These are phyloP conservation scores for Boleophthalmus pectinirostris DNA, from an alignment of 2,113 vertebrate species.

Conservation along the genomic window DNA sequence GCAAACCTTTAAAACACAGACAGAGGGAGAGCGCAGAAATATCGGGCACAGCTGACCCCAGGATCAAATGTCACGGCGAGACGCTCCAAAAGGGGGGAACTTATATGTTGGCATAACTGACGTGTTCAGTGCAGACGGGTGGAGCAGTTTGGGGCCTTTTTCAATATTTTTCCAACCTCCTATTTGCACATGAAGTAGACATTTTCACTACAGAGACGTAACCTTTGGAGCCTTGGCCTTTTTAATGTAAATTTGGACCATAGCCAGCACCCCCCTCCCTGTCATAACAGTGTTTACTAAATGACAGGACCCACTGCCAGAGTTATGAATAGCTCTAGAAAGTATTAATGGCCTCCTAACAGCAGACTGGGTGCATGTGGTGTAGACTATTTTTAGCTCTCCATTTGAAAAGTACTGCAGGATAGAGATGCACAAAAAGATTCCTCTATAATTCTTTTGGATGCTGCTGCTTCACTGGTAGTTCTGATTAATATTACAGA, in stretches of 20 bases:
- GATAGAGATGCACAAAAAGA: slow-evolving; percentile 48
- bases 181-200: slow-evolving; percentile 12
- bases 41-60: slow-evolving; percentile 74
- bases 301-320: slow-evolving; percentile 59
- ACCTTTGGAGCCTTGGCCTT: slow-evolving; percentile 34
- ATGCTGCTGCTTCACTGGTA: slow-evolving; percentile 15
- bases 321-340: slow-evolving; percentile 67
- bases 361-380: slow-evolving; percentile 41
- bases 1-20: slow-evolving; percentile 62
- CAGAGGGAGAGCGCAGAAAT: slow-evolving; percentile 63
- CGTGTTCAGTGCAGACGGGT: slow-evolving; percentile 18
- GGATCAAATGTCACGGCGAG: slow-evolving; percentile 72
- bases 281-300: slow-evolving; percentile 69
- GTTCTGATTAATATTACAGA: neutral
- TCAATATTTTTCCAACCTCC: slow-evolving; percentile 33
- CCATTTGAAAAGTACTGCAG: slow-evolving; percentile 37
- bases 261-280: slow-evolving; percentile 20
- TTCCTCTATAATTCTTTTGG: slow-evolving; percentile 20
- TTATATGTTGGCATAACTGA: slow-evolving; percentile 27
- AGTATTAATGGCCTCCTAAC: slow-evolving; percentile 64
- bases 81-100: slow-evolving; percentile 21
- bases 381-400: slow-evolving; percentile 60
- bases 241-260: slow-evolving; percentile 29
- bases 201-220: slow-evolving; percentile 43
- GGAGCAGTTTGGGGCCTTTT: slow-evolving; percentile 30